Percentiles rank a stretch among this genome's conserved stretches.
Conservation (phyloP, 2,113 vertebrate genomes). For the Thunnus thynnus region DNA sequence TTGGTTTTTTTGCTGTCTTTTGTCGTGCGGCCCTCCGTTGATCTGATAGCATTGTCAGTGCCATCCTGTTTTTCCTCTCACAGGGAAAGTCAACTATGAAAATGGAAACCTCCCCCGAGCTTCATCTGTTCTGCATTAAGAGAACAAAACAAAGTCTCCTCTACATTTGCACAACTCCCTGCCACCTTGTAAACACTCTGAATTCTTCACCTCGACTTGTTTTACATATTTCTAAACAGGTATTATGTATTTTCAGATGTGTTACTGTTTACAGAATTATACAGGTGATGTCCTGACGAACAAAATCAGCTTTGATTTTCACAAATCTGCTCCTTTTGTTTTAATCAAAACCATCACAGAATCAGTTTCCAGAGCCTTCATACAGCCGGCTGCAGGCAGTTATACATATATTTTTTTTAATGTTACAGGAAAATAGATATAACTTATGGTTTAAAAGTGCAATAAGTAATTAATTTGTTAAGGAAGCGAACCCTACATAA, state of each 20-base stretch:
- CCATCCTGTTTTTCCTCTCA: not conserved
- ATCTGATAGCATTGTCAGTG: not conserved
- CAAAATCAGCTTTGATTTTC: not conserved
- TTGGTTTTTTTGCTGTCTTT: too few relatives aligned
- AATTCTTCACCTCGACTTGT: not conserved
- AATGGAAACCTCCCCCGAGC: slow-evolving; percentile 1
- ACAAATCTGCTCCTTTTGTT: slow-evolving; percentile 8
- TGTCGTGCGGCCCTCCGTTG: not conserved
- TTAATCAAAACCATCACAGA: not conserved
- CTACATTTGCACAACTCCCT: slow-evolving; percentile 2
- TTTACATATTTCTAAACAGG: slow-evolving; percentile 2
- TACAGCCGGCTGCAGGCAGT: too few relatives aligned
- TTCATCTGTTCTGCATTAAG: slow-evolving; percentile 35
- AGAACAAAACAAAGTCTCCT: slow-evolving; percentile 5
- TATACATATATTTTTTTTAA: too few relatives aligned
- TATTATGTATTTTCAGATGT: not conserved
- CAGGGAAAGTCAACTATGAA: not conserved
- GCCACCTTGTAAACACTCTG: not conserved
- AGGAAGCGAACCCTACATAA: too few relatives aligned
- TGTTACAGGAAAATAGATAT: not conserved
- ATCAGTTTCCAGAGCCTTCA: too few relatives aligned
- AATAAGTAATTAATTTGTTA: too few relatives aligned
- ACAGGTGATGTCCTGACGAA: not conserved
- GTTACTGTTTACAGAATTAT: not conserved
- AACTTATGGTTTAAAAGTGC: too few relatives aligned